Evolutionary conservation across 1,140 invertebrate species (phyloP).

Genomic region (Sitophilus oryzae): DNA sequence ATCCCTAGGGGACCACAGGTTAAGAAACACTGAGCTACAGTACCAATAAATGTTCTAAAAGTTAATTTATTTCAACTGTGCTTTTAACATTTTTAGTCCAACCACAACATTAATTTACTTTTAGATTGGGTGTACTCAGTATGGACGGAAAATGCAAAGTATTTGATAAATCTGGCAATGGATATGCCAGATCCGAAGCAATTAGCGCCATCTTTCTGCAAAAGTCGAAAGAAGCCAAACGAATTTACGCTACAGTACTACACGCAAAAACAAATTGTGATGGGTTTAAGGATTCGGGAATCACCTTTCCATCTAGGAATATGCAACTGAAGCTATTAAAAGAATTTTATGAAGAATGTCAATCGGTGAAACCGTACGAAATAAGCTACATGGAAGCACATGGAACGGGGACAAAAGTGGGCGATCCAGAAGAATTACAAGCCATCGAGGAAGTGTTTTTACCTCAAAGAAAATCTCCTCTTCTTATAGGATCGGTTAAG

Average conservation of each 20-base stretch:
- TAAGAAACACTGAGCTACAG: no score
- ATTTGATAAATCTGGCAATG: slow-evolving; percentile 77
- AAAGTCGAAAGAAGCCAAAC: slow-evolving; percentile 67
- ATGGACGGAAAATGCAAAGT: slow-evolving; percentile 80
- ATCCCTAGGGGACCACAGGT: no score
- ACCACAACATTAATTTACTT: no score
- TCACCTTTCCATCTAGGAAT: slow-evolving; percentile 83
- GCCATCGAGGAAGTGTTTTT: no score
- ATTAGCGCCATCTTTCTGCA: slow-evolving; percentile 77
- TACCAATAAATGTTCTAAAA: no score
- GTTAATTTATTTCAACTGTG: no score
- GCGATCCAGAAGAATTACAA: no score
- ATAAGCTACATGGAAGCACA: slow-evolving; percentile 87
- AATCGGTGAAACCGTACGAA: slow-evolving; percentile 57
- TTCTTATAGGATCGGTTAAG: no score
- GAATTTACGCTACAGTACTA: no score
- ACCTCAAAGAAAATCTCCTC: slow-evolving; percentile 54
- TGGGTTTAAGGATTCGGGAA: slow-evolving; percentile 64
- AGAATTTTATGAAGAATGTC: no score
- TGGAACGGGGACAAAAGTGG: slow-evolving; percentile 60
- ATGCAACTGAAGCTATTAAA: slow-evolving; percentile 72
- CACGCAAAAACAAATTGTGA: slow-evolving; percentile 73
- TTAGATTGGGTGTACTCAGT: slow-evolving; percentile 76
- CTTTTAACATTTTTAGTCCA: no score
- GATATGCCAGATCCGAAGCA: slow-evolving; percentile 71